Base-by-base conservation (phyloP, 2,797 vertebrate genomes). In the Acrossocheilus wenchowensis region DNA sequence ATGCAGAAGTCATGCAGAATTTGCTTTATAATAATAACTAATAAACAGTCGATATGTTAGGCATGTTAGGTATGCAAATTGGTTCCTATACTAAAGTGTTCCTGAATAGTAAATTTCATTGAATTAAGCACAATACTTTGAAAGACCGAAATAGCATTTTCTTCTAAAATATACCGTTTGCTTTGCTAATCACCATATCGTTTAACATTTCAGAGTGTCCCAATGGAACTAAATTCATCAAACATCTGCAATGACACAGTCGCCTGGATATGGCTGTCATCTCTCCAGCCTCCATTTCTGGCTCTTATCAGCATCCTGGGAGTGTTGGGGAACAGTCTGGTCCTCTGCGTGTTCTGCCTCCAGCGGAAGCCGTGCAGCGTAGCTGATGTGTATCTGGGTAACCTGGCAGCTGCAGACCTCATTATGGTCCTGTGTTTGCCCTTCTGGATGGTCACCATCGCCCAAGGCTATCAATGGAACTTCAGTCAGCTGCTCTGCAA, bases 321-420 rank as follows among this genome's bases (percentile, higher is more conserved):
- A 1, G 4, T 92, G 8, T 21, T 96, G 1, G 96, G 97, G 83
- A 98, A 98, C 69, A 2, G 89, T 75, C 95, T 97, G 21, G 96
- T 98, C 52, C 95, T 98, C 85, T 91, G 84, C 0, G 90, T 98
- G 36, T 94, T 97, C 86, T 95, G 93, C 54, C 93, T 98, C 82
- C 97, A 97, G 90, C 95, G 93, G 89, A 96, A 93, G 81, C 91
- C 87, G 5, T 95, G 95, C 93, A 96, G 96, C 0, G 96, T 97
- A 88, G 96, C 97, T 0, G 97, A 98, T 89, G 90, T 98, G 91
- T 98, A 98, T 92, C 93, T 98, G 85, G 95, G 95, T 41, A 98
- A 97, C 89, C 93, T 97, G 92, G 97, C 97, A 0, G 77, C 88
- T 2, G 96, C 97, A 0, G 97, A 98, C 91, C 90, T 98, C 23